These are phyloP conservation scores for Caerostris darwini DNA, from an alignment of 1,140 invertebrate genomes.

Conservation along the genomic window DNA sequence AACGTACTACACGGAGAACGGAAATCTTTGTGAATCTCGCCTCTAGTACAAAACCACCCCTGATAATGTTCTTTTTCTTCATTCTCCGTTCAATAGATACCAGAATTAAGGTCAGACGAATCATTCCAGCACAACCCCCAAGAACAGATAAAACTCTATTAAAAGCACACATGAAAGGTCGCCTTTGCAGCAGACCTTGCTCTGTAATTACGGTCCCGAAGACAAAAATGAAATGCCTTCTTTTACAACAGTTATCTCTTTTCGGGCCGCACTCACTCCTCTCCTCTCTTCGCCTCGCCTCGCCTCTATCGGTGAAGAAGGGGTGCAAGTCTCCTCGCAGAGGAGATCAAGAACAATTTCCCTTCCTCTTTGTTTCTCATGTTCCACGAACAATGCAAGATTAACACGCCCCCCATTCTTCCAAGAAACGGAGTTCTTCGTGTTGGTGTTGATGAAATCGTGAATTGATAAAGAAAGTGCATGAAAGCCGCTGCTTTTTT, in stretches of 20 bases:
- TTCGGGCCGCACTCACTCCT: not conserved
- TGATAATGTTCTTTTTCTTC: constrained; percentile 4
- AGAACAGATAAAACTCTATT: constrained; percentile 45
- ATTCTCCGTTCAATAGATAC: not conserved
- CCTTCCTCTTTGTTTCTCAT: not conserved
- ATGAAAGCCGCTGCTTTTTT: not conserved
- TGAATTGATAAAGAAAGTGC: not conserved
- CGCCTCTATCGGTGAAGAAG: not conserved
- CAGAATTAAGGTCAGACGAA: constrained; percentile 39
- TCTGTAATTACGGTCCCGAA: constrained; percentile 41
- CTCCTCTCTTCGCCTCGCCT: not conserved
- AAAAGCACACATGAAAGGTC: constrained; percentile 42
- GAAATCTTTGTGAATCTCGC: too few relatives aligned
- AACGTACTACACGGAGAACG: too few relatives aligned
- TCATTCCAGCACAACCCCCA: constrained; percentile 1
- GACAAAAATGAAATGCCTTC: constrained; percentile 55
- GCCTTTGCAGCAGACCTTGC: not conserved
- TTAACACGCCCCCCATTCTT: not conserved
- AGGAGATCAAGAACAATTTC: not conserved
- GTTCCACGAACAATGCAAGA: not conserved
- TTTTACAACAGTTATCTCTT: constrained; percentile 43
- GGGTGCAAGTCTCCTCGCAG: not conserved
- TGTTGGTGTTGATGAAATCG: not conserved
- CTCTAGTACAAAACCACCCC: not conserved
- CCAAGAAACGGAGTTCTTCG: not conserved